Conservation (phyloP, 2,888 invertebrate species). For the Trachelus troglodyta region DNA sequence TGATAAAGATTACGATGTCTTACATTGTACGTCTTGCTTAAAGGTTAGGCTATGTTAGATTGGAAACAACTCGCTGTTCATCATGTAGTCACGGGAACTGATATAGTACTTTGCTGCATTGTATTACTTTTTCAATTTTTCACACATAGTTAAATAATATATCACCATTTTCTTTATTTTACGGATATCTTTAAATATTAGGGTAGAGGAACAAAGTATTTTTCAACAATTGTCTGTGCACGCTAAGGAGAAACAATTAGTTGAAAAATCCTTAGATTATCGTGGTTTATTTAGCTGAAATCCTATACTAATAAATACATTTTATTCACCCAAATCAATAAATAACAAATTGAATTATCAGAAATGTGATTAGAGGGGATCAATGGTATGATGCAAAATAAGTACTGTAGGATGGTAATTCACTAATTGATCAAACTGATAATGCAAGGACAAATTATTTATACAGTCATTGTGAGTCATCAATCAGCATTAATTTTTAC, state of each 20-base stretch:
- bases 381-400: slow-evolving; percentile 39
- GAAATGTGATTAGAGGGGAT: slow-evolving; percentile 25
- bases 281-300: slow-evolving; percentile 15
- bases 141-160: neutral
- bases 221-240: neutral
- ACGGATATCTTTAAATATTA: neutral
- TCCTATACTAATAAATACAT: slow-evolving; percentile 33
- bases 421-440: neutral
- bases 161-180: neutral
- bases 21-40: neutral
- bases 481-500: neutral
- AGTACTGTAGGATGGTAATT: neutral
- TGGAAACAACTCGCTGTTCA: neutral
- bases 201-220: neutral
- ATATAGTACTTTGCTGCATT: neutral
- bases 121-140: neutral
- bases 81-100: neutral
- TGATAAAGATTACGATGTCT: neutral
- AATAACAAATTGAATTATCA: slow-evolving; percentile 38
- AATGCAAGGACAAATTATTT: neutral
- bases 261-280: neutral
- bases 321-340: slow-evolving; percentile 49
- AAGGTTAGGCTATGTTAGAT: neutral
- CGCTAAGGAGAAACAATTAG: neutral
- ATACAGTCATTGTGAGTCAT: neutral